These are phyloP conservation scores for Caenorhabditis virilis DNA, from an alignment of 2,888 invertebrate species.

Conservation along the genomic window DNA sequence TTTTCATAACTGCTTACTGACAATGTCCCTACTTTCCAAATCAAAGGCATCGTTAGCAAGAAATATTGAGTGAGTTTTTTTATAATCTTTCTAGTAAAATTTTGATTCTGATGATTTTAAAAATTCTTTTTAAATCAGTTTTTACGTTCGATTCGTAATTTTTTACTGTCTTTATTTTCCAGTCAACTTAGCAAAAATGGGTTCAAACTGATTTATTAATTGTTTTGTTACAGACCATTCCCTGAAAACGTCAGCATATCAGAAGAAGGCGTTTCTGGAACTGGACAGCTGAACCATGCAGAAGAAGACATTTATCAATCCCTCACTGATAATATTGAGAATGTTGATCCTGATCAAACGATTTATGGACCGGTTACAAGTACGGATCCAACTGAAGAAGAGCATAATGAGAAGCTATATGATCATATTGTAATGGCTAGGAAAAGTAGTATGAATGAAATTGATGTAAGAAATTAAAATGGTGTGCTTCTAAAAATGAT, in stretches of 20 bases:
- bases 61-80: constrained; percentile 78
- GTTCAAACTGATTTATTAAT: constrained; percentile 2
- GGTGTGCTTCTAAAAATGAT: not conserved
- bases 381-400: constrained; percentile 25
- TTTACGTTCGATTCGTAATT: not conserved
- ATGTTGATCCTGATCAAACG: constrained; percentile 33
- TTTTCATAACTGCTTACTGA: constrained; percentile 87
- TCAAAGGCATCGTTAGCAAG: constrained; percentile 77
- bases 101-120: no score
- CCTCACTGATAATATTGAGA: constrained; percentile 48
- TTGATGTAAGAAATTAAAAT: constrained; percentile 41
- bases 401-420: constrained; percentile 42
- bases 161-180: not conserved
- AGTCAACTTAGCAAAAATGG: no score
- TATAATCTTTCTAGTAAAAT: no score
- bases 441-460: constrained; percentile 37
- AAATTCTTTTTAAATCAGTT: no score
- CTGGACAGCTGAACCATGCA: constrained; percentile 11
- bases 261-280: constrained; percentile 4
- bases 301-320: constrained; percentile 53
- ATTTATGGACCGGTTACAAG: constrained; percentile 32
- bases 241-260: constrained; percentile 17
- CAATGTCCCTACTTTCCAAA: constrained; percentile 85
- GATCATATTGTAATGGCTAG: constrained; percentile 48
- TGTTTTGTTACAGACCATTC: constrained; percentile 47